Conservation (phyloP, 2,888 invertebrate species). For the Aphelenchoides bicaudatus region DNA sequence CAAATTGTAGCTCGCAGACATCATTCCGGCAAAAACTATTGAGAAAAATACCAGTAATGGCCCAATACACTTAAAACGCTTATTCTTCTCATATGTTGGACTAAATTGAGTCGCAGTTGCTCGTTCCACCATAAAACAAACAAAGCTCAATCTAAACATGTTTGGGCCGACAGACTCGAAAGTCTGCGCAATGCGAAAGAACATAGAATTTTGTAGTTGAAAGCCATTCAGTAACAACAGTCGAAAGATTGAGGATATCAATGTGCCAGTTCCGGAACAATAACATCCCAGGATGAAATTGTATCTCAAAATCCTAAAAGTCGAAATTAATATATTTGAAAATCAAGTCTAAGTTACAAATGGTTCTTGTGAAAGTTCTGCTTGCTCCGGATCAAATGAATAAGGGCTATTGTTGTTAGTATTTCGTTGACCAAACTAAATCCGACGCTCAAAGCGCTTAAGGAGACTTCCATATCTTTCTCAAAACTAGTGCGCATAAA, state of each 20-base stretch:
- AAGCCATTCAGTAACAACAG: constrained; percentile 5
- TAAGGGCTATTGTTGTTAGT: constrained; percentile 9
- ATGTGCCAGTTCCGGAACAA: constrained; percentile 13
- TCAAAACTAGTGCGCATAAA: background rate
- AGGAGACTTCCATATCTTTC: constrained; percentile 5
- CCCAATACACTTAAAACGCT: background rate
- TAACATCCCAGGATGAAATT: constrained; percentile 11
- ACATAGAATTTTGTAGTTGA: background rate
- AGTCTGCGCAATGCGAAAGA: background rate
- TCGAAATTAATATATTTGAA: background rate
- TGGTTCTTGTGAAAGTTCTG: constrained; percentile 13
- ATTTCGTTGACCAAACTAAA: constrained; percentile 7
- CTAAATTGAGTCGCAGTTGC: constrained; percentile 11
- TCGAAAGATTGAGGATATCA: constrained; percentile 5
- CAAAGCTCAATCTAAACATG: constrained; percentile 14
- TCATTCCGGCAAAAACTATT: background rate
- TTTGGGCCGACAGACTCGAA: constrained; percentile 19
- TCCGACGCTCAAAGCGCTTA: constrained; percentile 2
- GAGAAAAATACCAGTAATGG: background rate
- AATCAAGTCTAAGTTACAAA: constrained; percentile 4
- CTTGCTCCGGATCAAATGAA: background rate
- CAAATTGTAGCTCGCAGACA: constrained; percentile 18
- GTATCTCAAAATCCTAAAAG: constrained; percentile 1
- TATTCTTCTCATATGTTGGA: constrained; percentile 9
- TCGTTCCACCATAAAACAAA: constrained; percentile 15